Base-by-base conservation (phyloP, 1,140 invertebrate genomes). In the Ips nitidus region DNA sequence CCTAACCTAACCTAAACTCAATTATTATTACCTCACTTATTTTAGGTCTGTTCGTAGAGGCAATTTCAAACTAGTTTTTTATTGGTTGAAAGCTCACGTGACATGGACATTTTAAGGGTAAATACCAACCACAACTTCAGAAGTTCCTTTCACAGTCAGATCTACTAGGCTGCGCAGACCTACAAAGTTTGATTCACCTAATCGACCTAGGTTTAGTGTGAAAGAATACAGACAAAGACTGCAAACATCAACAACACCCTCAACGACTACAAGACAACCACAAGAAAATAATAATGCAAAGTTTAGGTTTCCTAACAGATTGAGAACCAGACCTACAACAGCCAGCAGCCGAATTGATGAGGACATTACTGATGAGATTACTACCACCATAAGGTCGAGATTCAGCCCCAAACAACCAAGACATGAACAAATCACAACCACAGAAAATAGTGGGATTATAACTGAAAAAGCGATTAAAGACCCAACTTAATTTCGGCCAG, bases 141-240 rank as follows among this genome's bases (percentile, higher is more conserved):
- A 22, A 22, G 22, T 22, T 22, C 22, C 22, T 22, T 22, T 22
- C 22, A 72, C 81, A 81, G 69, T 80, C 79, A 76, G 71, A 80
- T 1, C 71, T n/a, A 57, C 73, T 63, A 41, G 83, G 82, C 72
- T 80, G 60, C 71, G 74, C 65, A 68, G 77, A 37, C 77, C 78
- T n/a, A 72, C 72, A 6, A 77, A 77, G 58, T 79, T 74, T 55
- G 73, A 78, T 56, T 66, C 71, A 8, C 77, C 74, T 41, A 83
- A 83, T 42, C 74, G 85, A 58, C 85, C 85, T 4, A 79, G 82
- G 76, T 87, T 87, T 71, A 87, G 84, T 71, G 83, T 87, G 3
- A 86, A 87, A 78, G 85, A 87, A 74, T 86, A 86, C 60, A 82
- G 84, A 74, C 78, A 81, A 67, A 71, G 75, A 70, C 70, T 77